Evolutionary conservation across 2,888 invertebrate genomes (phyloP), one percentile per base, ranked within the genome.

Genomic region (Eristalis arbustorum): DNA sequence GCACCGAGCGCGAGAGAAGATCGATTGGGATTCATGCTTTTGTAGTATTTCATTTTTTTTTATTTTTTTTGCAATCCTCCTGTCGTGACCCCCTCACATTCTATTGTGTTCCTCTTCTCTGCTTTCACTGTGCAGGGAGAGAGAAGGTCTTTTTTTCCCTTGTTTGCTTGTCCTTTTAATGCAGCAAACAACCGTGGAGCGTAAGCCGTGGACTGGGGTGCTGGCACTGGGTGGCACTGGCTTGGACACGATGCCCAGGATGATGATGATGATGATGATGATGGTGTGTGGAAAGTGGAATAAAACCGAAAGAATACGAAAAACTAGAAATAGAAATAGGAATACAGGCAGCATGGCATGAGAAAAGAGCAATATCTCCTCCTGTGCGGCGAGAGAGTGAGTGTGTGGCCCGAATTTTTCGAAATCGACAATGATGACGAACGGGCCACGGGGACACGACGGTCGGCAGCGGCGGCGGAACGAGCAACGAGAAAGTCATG

Each of bases 101-200:
- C 14, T 64, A 62, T 57, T 42, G 64, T 59, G 13, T 71, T 61
- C 2, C 23, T 63, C 22, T 25, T 68, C 72, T 68, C 42, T 74
- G 75, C 67, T 66, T 71, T 76, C 59, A 28, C n/a, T 62, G 57
- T 37, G 28, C 18, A 63, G 23, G 23, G 3, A 25, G 2, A 25
- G n/a, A n/a, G n/a, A 59, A 49, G 14, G 62, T 68, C 59, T 76
- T 82, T 66, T 72, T 72, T 72, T 72, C 59, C 34, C 28, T 68
- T 83, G 83, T 87, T 87, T 78, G 83, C 78, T 83, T 83, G 74
- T 87, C 78, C 75, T 83, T 87, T 87, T 87, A 87, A 83, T 87
- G 87, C 87, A 87, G 87, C 78, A 83, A 87, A 87, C 83, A 87
- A 83, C 78, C 78, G 75, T 83, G 74, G 83, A 87, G 66, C 81